Base-by-base conservation (phyloP, 1,140 invertebrate species). In the Copidosoma floridanum region DNA sequence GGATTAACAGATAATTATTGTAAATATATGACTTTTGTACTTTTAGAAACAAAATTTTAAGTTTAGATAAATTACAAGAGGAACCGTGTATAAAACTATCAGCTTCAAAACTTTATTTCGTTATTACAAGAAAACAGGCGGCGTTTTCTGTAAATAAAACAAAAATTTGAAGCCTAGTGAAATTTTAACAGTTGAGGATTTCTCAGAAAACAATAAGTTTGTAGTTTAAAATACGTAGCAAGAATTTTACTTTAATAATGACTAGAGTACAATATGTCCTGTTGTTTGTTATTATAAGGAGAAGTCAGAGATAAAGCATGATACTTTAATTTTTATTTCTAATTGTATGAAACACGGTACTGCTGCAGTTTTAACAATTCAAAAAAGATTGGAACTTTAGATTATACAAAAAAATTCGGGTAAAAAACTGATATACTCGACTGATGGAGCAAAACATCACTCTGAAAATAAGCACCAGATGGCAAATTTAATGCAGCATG, bases 381-480 rank as follows among this genome's bases (percentile, higher is more conserved):
- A 4, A 18, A 44, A 7, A 2, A 18, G 18, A 18, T 44, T 44
- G 21, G 18, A 18, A 18, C 41, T 11, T 10, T 18, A 44, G 10
- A 18, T 44, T 18, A 44, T 18, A 44, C 4, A 21, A 21, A 2
- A 44, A 18, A 14, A n/a, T 16, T 18, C 10, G n/a, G n/a, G n/a
- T 11, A 44, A 44, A 35, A 56, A 65, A 52, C 37, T 64, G 1
- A 51, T 58, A 57, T 68, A 66, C 53, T 61, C 57, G 14, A 58
- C 48, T 8, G 62, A 68, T 41, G 54, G 61, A 29, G 54, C 61
- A 18, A 52, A 53, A 41, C 55, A 63, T 41, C 54, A 57, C 18
- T 68, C 61, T 50, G 68, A 70, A 64, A 69, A 71, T 51, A 62
- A 61, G 29, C 64, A 54, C 38, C 62, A 69, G 35, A 61, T 68